Conservation (phyloP, 23 tunicate genomes). For the Pegea sp. region DNA sequence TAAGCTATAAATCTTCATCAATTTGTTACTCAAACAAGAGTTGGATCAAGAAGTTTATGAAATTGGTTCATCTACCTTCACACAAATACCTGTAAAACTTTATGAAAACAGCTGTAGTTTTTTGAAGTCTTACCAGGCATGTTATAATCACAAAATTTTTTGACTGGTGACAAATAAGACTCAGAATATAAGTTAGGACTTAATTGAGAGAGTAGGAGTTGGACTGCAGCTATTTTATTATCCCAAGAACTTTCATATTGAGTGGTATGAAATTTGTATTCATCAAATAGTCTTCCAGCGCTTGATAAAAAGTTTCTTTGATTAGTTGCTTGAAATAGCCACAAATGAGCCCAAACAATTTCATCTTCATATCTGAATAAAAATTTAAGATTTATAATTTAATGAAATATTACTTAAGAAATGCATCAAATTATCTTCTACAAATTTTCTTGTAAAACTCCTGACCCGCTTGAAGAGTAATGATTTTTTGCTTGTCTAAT, state of each 20-base stretch:
- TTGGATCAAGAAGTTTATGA: too few species aligned
- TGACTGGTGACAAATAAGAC: slow-evolving; percentile 3
- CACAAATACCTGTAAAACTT: too few species aligned
- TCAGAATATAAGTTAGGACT: background rate
- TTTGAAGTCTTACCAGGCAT: too few species aligned
- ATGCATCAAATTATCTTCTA: too few species aligned
- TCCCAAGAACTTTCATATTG: slow-evolving; percentile 17
- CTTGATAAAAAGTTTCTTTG: slow-evolving; percentile 5
- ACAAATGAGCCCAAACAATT: slow-evolving; percentile 41
- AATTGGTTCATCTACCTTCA: too few species aligned
- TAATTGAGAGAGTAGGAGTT: slow-evolving; percentile 7
- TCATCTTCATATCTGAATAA: slow-evolving; percentile 28
- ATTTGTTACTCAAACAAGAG: too few species aligned
- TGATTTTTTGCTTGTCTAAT: slow-evolving; percentile 14
- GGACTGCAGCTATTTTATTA: slow-evolving; percentile 6
- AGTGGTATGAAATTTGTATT: background rate
- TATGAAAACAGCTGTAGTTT: too few species aligned
- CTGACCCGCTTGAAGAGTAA: slow-evolving; percentile 9
- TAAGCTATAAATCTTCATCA: too few species aligned
- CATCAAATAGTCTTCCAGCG: slow-evolving; percentile 1
- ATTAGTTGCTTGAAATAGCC: slow-evolving; percentile 17
- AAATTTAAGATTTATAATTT: background rate
- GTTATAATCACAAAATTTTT: slow-evolving; percentile 8
- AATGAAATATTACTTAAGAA: too few species aligned
- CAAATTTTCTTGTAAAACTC: too few species aligned